phyloP scores from a whole-genome alignment of 1,140 invertebrate species.

The Aphelinus certus region DNA sequence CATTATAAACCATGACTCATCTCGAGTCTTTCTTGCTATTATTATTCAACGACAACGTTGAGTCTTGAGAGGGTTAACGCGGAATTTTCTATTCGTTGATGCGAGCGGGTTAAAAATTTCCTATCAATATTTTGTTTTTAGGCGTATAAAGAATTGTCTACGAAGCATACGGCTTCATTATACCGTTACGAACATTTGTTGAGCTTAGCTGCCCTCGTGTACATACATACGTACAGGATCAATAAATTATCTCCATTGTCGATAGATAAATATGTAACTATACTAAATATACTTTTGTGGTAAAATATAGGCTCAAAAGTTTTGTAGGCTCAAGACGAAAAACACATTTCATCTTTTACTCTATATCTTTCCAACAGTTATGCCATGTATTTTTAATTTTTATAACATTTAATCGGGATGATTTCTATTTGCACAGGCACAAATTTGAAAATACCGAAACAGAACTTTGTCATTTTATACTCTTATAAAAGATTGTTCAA shows the following conservation, averaged over 20 bases:
- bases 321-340: conserved; percentile 44
- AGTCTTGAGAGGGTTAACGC: conserved; percentile 4
- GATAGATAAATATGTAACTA: conserved; percentile 58
- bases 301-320: conserved; percentile 57
- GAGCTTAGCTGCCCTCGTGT: conserved; percentile 36
- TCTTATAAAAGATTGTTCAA: too few species aligned
- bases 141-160: neutral
- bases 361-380: conserved; percentile 18
- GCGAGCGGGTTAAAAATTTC: conserved; percentile 23
- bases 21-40: conserved; percentile 12
- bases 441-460: too few species aligned
- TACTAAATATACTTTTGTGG: conserved; percentile 60
- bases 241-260: conserved; percentile 58
- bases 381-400: neutral
- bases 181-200: conserved; percentile 40
- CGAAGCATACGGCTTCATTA: conserved; percentile 42
- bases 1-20: conserved; percentile 39
- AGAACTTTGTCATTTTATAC: too few species aligned
- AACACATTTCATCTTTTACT: neutral
- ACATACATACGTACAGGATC: conserved; percentile 41
- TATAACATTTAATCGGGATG: too few species aligned
- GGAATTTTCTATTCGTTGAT: conserved; percentile 18
- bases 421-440: too few species aligned
- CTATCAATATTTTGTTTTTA: conserved; percentile 7
- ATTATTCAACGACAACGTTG: neutral